phyloP scores from a whole-genome alignment of 2,797 vertebrate species.

The Sebastes matsubarae region DNA sequence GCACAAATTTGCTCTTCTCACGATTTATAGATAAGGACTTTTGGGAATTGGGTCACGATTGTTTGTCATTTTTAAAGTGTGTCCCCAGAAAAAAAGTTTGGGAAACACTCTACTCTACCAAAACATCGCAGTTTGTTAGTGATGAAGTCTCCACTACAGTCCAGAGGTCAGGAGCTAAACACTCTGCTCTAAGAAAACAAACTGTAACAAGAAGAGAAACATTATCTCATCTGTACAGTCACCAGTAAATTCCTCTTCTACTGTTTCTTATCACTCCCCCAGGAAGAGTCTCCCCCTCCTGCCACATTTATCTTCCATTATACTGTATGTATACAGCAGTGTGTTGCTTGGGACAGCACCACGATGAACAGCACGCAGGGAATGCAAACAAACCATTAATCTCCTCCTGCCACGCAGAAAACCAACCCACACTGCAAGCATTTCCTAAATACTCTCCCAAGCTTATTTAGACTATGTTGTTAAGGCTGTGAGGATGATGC shows the following conservation, averaged over 20 bases:
- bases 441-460: conserved; percentile 34
- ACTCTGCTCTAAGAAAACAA: conserved; percentile 12
- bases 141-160: neutral
- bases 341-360: conserved; percentile 37
- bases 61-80: too few relatives aligned
- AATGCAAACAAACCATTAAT: conserved; percentile 70
- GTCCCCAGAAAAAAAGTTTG: too few relatives aligned
- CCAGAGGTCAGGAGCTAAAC: conserved; percentile 17
- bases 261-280: neutral
- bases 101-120: neutral
- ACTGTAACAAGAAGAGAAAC: conserved; percentile 9
- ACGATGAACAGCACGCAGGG: conserved; percentile 34
- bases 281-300: neutral
- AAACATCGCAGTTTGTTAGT: neutral
- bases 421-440: conserved; percentile 21
- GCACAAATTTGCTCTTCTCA: too few relatives aligned
- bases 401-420: conserved; percentile 35
- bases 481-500: conserved; percentile 12
- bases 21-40: too few relatives aligned
- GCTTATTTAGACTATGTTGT: conserved; percentile 5
- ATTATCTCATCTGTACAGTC: conserved; percentile 5
- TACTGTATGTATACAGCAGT: conserved; percentile 27
- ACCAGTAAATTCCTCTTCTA: conserved; percentile 9
- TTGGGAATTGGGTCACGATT: too few relatives aligned
- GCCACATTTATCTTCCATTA: conserved; percentile 49